Evolutionary conservation across 2,888 invertebrate genomes (phyloP).

Genomic region (Thysanoteuthis rhombus): DNA sequence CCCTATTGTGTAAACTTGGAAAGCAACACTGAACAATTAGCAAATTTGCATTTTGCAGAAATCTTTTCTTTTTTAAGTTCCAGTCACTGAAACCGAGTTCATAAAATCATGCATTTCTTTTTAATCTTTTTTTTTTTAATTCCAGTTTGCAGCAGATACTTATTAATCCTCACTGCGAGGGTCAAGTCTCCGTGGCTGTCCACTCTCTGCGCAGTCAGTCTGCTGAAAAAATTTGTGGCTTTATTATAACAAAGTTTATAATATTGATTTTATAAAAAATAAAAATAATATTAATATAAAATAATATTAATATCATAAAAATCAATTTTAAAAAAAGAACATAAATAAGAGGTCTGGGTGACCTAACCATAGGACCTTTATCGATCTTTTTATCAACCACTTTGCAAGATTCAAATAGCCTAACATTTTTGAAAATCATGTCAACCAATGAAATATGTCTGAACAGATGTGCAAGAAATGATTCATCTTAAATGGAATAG

Average conservation of each 20-base stretch:
- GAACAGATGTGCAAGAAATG: no score
- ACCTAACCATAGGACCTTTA: no score
- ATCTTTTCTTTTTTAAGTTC: not conserved
- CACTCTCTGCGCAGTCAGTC: not conserved
- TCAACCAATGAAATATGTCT: no score
- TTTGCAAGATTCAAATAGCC: no score
- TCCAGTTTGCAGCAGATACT: not conserved
- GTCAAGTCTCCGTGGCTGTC: not conserved
- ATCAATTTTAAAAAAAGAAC: no score
- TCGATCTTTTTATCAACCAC: no score
- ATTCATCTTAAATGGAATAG: no score
- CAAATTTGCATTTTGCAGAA: not conserved
- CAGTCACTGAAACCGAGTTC: not conserved
- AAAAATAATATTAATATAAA: not conserved
- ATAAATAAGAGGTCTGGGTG: no score
- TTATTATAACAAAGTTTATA: not conserved
- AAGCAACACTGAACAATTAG: not conserved
- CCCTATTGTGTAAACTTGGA: not conserved
- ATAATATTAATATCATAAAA: no score
- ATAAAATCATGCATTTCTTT: not conserved
- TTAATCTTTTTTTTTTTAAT: not conserved
- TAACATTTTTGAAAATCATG: no score
- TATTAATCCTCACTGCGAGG: not conserved
- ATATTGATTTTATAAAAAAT: not conserved
- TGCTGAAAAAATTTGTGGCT: constrained; percentile 1